Conservation (phyloP, 2,113 vertebrate species). For the Balaenoptera acutorostrata region DNA sequence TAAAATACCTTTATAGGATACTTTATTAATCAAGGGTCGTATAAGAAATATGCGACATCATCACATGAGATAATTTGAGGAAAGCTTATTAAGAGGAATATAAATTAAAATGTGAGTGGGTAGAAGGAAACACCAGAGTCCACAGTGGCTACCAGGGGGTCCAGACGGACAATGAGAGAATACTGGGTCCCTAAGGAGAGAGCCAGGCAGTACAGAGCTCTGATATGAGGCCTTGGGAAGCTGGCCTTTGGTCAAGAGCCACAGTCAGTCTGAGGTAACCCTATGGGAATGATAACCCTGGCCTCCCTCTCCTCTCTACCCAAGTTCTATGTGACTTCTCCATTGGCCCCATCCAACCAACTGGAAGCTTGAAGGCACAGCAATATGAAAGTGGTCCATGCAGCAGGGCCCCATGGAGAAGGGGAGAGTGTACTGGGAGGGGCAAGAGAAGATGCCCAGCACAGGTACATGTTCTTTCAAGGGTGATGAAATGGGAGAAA, state of each 20-base stretch:
- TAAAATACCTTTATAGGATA: not conserved
- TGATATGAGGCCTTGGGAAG: too few species aligned
- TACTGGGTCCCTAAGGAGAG: too few species aligned
- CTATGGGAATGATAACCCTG: not conserved
- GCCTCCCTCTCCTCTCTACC: not conserved
- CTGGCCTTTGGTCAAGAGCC: not conserved
- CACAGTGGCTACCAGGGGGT: not conserved
- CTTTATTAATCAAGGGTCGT: not conserved
- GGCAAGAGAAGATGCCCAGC: fast-evolving
- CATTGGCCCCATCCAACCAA: too few species aligned
- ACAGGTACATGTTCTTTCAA: not conserved
- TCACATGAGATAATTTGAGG: not conserved
- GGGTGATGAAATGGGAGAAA: not conserved
- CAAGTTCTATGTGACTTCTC: not conserved
- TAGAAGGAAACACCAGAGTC: not conserved
- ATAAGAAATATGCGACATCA: not conserved
- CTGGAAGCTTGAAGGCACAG: fast-evolving
- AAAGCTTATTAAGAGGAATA: not conserved
- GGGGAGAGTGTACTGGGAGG: fast-evolving
- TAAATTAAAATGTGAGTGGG: not conserved
- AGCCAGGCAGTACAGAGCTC: fast-evolving
- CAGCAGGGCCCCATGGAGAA: not conserved
- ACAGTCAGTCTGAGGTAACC: fast-evolving
- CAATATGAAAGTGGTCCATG: fast-evolving
- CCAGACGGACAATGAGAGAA: not conserved